phyloP scores from a whole-genome alignment of 1,140 invertebrate species.

The Panulirus ornatus region DNA sequence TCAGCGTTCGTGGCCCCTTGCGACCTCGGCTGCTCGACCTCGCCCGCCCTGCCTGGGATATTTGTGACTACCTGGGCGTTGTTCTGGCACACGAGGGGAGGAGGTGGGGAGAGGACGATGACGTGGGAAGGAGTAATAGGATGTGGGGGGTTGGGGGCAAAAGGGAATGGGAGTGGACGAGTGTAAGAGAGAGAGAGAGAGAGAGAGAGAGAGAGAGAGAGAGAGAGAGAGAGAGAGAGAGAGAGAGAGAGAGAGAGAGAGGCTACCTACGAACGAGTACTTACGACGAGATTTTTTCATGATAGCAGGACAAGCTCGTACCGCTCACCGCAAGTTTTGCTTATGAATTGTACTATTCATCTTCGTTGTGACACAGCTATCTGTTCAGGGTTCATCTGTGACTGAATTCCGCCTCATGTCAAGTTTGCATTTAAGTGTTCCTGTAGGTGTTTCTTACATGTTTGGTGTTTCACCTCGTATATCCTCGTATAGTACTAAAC shows the following conservation, averaged over 20 bases:
- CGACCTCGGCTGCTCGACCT: conserved; percentile 1
- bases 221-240: neutral
- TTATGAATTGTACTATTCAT: too few relatives aligned
- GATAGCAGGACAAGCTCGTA: too few relatives aligned
- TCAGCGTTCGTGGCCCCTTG: neutral
- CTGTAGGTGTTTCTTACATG: too few relatives aligned
- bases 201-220: neutral
- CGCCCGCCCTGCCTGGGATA: conserved; percentile 17
- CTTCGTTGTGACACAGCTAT: too few relatives aligned
- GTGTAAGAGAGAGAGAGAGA: neutral
- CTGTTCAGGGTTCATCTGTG: too few relatives aligned
- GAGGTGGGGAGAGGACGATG: conserved; percentile 7
- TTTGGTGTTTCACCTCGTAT: too few relatives aligned
- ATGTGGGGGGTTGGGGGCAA: neutral
- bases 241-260: neutral
- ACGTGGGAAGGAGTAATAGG: neutral
- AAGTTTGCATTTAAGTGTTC: too few relatives aligned
- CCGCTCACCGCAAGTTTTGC: too few relatives aligned
- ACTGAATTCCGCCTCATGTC: too few relatives aligned
- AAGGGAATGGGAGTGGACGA: neutral
- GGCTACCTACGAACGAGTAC: too few relatives aligned
- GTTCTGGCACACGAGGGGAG: neutral
- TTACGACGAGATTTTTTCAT: too few relatives aligned
- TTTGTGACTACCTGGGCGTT: neutral
- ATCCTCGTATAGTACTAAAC: too few relatives aligned